Conservation (phyloP, 2,113 vertebrate species). For the Brachirus orientalis region DNA sequence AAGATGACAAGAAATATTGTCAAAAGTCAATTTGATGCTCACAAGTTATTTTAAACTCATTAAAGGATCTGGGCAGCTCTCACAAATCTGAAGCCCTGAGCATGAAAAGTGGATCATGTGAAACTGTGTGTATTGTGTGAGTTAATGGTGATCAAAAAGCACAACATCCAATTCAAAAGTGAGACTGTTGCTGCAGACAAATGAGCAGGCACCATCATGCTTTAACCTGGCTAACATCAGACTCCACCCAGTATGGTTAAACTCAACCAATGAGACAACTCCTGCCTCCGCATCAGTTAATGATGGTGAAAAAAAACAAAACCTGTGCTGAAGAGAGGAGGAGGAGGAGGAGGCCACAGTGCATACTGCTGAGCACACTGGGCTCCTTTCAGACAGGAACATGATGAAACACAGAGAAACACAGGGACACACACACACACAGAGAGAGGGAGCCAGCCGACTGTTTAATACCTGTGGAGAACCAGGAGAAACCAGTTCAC, state of each 20-base stretch:
- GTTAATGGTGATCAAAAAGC: no score
- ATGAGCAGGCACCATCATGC: no score
- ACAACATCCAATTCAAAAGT: no score
- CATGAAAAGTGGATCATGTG: no score
- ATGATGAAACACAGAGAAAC: slow-evolving; percentile 71
- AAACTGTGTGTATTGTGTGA: no score
- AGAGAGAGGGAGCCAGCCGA: slow-evolving; percentile 25
- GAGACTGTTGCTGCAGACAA: no score
- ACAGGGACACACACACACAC: slow-evolving; percentile 18
- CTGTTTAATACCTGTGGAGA: slow-evolving; percentile 42
- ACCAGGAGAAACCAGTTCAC: slow-evolving; percentile 32
- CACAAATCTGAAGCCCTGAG: no score
- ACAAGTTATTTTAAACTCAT: no score
- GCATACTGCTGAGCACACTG: slow-evolving; percentile 25
- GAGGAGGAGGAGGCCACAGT: slow-evolving; percentile 20
- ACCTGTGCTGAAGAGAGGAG: slow-evolving; percentile 6
- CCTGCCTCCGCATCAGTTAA: slow-evolving; percentile 16
- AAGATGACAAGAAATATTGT: no score
- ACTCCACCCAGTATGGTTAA: slow-evolving; percentile 23
- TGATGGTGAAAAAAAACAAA: slow-evolving; percentile 45
- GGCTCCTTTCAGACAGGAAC: slow-evolving; percentile 42
- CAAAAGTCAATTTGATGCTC: no score
- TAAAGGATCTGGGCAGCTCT: no score
- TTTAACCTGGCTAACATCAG: not conserved
- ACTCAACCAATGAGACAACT: slow-evolving; percentile 29